Percentiles rank a stretch among this genome's conserved stretches.
Conservation (phyloP, 2,797 vertebrate species). For the Paramormyrops hopkinsi region DNA sequence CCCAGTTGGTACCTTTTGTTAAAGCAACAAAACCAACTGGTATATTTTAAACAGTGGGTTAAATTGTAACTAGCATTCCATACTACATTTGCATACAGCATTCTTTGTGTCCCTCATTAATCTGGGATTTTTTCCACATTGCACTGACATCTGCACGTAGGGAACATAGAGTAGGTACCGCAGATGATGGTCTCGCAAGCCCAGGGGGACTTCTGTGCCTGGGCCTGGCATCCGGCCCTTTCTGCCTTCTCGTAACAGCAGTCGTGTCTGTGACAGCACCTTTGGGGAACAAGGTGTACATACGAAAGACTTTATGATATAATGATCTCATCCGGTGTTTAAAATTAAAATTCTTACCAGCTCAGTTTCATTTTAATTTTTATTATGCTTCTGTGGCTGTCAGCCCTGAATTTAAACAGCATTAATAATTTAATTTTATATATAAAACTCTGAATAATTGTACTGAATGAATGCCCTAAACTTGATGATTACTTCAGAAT, state of each 20-base stretch:
- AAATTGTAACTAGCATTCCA: not conserved
- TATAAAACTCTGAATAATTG: slow-evolving; percentile 15
- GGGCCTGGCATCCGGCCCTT: slow-evolving; percentile 53
- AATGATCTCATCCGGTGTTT: not conserved
- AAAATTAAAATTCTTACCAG: not conserved
- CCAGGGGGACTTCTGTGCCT: slow-evolving; percentile 58
- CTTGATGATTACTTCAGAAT: slow-evolving; percentile 4
- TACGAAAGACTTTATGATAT: not conserved
- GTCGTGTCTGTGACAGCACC: slow-evolving; percentile 69
- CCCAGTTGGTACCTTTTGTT: not conserved
- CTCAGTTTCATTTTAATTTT: not conserved
- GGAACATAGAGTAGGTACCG: slow-evolving; percentile 46
- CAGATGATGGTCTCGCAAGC: slow-evolving; percentile 51
- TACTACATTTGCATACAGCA: not conserved
- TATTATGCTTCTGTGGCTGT: not conserved
- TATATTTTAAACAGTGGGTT: not conserved
- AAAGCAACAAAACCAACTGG: not conserved
- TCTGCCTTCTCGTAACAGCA: slow-evolving; percentile 64
- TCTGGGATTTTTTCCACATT: not conserved
- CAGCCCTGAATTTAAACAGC: not conserved
- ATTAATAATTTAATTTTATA: slow-evolving; percentile 4
- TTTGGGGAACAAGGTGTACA: slow-evolving; percentile 26
- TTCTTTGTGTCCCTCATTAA: not conserved
- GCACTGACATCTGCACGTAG: not conserved
- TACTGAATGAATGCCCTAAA: not conserved